phyloP scores from a whole-genome alignment of 2,888 invertebrate genomes.

The Eupithecia vulgata region DNA sequence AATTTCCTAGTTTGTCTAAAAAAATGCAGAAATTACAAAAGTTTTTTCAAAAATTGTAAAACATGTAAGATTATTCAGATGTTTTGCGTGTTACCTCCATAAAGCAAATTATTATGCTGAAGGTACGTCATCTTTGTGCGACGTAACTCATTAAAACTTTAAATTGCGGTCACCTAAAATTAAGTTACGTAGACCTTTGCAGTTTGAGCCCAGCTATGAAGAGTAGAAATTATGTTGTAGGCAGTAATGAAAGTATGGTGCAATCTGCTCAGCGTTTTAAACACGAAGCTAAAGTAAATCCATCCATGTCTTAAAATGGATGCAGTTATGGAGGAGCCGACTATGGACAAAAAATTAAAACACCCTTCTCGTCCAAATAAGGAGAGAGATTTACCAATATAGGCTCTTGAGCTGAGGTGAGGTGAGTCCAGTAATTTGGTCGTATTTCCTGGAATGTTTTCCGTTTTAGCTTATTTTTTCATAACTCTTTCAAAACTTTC shows the following conservation, averaged over 20 bases:
- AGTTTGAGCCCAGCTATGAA: constrained; percentile 28
- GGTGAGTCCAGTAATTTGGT: too few species aligned
- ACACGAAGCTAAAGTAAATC: neutral
- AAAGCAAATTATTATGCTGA: constrained; percentile 47
- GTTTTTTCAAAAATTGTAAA: neutral
- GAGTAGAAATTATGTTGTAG: constrained; percentile 19
- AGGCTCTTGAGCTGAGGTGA: too few species aligned
- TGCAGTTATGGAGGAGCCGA: neutral
- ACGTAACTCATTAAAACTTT: constrained; percentile 60
- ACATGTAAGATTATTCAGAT: constrained; percentile 6
- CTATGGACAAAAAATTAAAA: neutral
- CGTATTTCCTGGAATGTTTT: too few species aligned
- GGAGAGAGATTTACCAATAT: too few species aligned
- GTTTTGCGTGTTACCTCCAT: constrained; percentile 1
- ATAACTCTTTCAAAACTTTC: too few species aligned
- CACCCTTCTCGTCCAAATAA: too few species aligned
- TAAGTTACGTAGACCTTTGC: constrained; percentile 45
- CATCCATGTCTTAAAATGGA: neutral
- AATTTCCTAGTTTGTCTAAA: neutral
- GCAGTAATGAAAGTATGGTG: neutral
- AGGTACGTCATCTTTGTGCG: constrained; percentile 46
- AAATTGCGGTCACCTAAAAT: constrained; percentile 58
- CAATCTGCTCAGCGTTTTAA: neutral
- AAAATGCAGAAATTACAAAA: neutral
- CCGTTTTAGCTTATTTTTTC: too few species aligned